Evolutionary conservation across 2,888 invertebrate genomes (phyloP).

Genomic region (Eristalinus aeneus): DNA sequence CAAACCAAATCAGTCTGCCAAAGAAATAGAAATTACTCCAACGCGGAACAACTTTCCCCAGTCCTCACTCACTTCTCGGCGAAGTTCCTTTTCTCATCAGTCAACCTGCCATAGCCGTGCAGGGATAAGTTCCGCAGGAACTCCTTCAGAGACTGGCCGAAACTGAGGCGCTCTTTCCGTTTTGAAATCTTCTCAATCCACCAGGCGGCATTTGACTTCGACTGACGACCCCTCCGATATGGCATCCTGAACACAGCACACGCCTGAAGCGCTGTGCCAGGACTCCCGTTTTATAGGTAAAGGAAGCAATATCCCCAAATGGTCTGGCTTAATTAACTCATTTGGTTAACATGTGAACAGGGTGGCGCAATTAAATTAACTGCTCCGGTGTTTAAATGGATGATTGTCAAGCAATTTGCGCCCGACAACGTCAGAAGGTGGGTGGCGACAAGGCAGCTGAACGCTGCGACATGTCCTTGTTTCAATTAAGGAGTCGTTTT

Average conservation of each 20-base stretch:
- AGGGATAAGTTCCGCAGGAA: conserved; percentile 77
- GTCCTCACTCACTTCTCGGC: conserved; percentile 75
- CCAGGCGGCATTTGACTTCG: conserved; percentile 36
- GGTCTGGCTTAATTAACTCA: conserved; percentile 62
- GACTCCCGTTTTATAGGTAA: conserved; percentile 37
- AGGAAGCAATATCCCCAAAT: conserved; percentile 45
- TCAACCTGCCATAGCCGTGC: conserved; percentile 79
- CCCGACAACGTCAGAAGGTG: neutral
- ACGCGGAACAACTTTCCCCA: neutral
- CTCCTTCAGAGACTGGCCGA: conserved; percentile 74
- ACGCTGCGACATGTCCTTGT: conserved; percentile 52
- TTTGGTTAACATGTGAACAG: conserved; percentile 65
- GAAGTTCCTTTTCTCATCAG: conserved; percentile 75
- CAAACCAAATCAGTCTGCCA: conserved; percentile 76
- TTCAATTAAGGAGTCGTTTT: conserved; percentile 64
- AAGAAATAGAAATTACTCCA: neutral
- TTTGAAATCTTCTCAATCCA: conserved; percentile 53
- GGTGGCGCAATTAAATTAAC: conserved; percentile 64
- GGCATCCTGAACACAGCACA: conserved; percentile 8
- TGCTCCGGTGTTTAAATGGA: conserved; percentile 55
- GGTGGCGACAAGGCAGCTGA: neutral
- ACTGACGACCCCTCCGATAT: neutral
- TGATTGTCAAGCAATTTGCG: conserved; percentile 66
- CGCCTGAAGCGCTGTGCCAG: conserved; percentile 16
- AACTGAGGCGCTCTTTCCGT: conserved; percentile 21